Percentiles rank a stretch among this genome's conserved stretches.
Evolutionary conservation across 2,797 vertebrate species (phyloP).

Genomic region (Spinibarbus caldwelli): DNA sequence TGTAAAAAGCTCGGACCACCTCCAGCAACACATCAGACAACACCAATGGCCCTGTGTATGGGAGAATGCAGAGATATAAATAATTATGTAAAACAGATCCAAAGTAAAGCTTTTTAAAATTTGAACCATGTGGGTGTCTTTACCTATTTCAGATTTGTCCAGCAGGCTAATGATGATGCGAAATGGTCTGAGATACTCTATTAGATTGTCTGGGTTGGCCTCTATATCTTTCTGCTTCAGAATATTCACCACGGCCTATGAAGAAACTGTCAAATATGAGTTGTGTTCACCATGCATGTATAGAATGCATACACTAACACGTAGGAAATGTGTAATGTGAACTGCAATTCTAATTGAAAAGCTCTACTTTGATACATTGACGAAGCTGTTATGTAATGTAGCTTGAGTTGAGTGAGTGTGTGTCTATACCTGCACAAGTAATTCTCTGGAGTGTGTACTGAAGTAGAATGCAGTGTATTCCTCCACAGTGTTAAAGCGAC

Average conservation of each 20-base stretch:
- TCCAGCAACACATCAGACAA: constrained; percentile 89
- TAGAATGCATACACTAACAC: not conserved
- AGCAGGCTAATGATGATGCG: constrained; percentile 92
- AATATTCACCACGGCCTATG: constrained; percentile 87
- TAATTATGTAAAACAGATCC: not conserved
- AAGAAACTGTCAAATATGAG: not conserved
- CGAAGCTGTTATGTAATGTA: not conserved
- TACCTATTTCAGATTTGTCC: constrained; percentile 97
- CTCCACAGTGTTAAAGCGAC: constrained; percentile 77
- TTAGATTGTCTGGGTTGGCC: constrained; percentile 79
- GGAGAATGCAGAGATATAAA: not conserved
- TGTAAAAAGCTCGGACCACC: constrained; percentile 91
- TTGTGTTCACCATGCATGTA: not conserved
- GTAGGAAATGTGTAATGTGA: not conserved
- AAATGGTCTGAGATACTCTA: constrained; percentile 90
- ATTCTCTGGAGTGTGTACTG: constrained; percentile 89
- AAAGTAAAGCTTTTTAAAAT: not conserved
- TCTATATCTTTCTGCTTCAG: constrained; percentile 85
- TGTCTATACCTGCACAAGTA: constrained; percentile 86
- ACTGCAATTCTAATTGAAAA: not conserved
- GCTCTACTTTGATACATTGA: not conserved
- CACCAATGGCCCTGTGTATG: constrained; percentile 83
- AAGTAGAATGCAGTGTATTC: constrained; percentile 90
- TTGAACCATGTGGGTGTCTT: not conserved
- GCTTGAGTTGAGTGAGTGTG: constrained; percentile 24